phyloP scores from a whole-genome alignment of 2,113 vertebrate species.

The Heterotilapia buettikoferi region DNA sequence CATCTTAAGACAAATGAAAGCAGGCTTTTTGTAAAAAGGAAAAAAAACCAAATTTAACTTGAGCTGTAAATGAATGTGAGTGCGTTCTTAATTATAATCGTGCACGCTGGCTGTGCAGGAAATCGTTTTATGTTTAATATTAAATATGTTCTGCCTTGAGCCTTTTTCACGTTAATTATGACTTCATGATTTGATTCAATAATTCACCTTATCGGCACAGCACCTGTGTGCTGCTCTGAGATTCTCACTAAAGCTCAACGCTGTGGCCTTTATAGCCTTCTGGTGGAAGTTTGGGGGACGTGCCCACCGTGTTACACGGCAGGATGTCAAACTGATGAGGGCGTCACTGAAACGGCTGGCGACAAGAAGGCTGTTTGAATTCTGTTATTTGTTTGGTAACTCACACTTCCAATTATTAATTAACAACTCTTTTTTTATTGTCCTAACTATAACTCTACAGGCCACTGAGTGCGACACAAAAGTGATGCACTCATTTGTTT shows the following conservation, averaged over 20 bases:
- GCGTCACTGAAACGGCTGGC: background rate
- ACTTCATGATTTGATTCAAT: background rate
- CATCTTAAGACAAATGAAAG: background rate
- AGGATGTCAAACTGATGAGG: background rate
- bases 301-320: background rate
- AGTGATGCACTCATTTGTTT: background rate
- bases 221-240: background rate
- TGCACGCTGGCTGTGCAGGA: background rate
- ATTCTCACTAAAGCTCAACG: background rate
- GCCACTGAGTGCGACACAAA: background rate
- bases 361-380: background rate
- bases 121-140: background rate
- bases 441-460: background rate
- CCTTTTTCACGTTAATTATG: background rate
- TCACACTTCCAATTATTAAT: background rate
- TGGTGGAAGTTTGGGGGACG: accelerated
- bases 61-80: background rate
- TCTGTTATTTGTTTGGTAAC: background rate
- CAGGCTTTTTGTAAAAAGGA: background rate
- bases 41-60: accelerated
- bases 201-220: background rate
- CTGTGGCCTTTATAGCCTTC: background rate
- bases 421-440: background rate
- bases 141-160: background rate
- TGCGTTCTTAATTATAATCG: background rate